Percentiles rank a stretch among this genome's conserved stretches.
Evolutionary conservation across 2,113 vertebrate species (phyloP).

Genomic region (Mus musculus): GRCm39 chr7:77135001-77135500

Average conservation of each 20-base stretch:
- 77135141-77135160: not conserved
- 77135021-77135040: not conserved
- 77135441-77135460: not conserved
- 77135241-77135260: not conserved
- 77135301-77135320: not conserved
- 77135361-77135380: not conserved
- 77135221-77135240: not conserved
- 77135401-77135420: conserved; percentile 14
- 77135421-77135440: not conserved
- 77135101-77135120: not conserved
- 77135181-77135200: too few species aligned
- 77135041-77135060: not conserved
- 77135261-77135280: not conserved
- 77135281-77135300: too few species aligned
- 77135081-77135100: not conserved
- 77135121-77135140: too few species aligned
- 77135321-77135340: too few species aligned
- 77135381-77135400: not conserved
- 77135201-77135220: not conserved
- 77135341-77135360: not conserved
- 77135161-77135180: too few species aligned
- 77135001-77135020: not conserved
- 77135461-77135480: not conserved
- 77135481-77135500: not conserved
- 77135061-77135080: not conserved